Evolutionary conservation across 2,797 vertebrate genomes (phyloP), one percentile per base, ranked within the genome.

Genomic region (Ceryle rudis): DNA sequence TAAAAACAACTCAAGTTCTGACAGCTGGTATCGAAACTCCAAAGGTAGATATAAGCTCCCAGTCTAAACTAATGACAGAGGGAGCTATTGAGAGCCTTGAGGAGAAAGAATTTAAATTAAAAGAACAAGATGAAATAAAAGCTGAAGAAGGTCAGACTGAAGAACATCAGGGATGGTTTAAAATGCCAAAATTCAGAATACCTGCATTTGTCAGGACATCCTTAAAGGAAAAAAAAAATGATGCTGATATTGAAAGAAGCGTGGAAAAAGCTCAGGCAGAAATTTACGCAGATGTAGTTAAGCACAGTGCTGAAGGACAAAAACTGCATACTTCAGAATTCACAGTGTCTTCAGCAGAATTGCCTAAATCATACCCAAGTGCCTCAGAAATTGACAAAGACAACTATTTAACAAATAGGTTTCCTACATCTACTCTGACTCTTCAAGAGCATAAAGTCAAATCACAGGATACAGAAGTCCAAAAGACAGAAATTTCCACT

Each of bases 181-280:
- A 90, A 89, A 95, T 96, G 96, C 97, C 98, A 62, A 95, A 90
- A 54, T 93, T 98, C 73, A 97, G 51, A 49, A 97, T 97, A 79
- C 95, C 97, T 93, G 66, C 54, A 57, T 97, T 97, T 96, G 86
- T 94, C 31, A 93, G 71, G 9, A 94, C 93, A 79, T 82, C 89
- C 33, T 85, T 61, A 81, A 97, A 97, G 75, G 94, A 81, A 66
- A 97, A 92, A 60, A 96, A 72, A 60, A 14, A 41, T 86, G 93
- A 95, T 79, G 51, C 14, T 37, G 81, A 84, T 80, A 69, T 7
- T 67, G 94, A 96, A 91, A 79, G n/a, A 44, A 92, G 69, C 57
- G 35, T 16, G 14, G 91, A 44, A 77, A 94, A 90, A 78, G 35
- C 44, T 83, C 70, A 92, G 29, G 31, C 9, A 79, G 35, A 81